A percentile compares a stretch with the other conserved stretches of the same genome.
phyloP scores from a whole-genome alignment of 2,888 invertebrate species.

The Caenorhabditis sp. region DNA sequence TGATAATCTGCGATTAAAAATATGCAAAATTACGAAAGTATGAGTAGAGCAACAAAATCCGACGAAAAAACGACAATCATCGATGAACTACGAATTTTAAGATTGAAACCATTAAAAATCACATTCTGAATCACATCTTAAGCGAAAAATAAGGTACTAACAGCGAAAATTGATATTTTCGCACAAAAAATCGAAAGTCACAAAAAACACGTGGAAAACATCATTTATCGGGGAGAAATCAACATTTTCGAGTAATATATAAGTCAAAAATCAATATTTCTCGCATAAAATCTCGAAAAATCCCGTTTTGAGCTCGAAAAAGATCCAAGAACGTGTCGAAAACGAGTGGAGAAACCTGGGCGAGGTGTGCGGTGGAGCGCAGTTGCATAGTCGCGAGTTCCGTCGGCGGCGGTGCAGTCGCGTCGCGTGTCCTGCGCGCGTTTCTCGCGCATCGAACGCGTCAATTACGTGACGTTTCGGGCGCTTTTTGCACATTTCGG shows the following conservation, averaged over 20 bases:
- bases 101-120: too few relatives aligned
- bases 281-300: neutral
- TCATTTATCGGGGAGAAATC: neutral
- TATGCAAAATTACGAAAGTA: neutral
- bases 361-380: conserved; percentile 30
- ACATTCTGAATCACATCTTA: too few relatives aligned
- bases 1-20: neutral
- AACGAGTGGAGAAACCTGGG: neutral
- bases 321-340: neutral
- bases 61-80: neutral
- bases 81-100: too few relatives aligned
- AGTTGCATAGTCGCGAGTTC: conserved; percentile 5
- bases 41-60: neutral
- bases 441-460: conserved; percentile 35
- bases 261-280: neutral
- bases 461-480: conserved; percentile 48
- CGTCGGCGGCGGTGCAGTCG: conserved; percentile 21
- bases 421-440: conserved; percentile 18
- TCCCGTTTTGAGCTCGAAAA: neutral
- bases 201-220: too few relatives aligned
- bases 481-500: conserved; percentile 43
- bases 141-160: neutral
- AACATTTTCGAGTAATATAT: neutral
- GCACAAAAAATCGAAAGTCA: neutral
- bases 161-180: neutral